Conservation (phyloP, 2,113 vertebrate genomes). For the Guaruba guarouba region DNA sequence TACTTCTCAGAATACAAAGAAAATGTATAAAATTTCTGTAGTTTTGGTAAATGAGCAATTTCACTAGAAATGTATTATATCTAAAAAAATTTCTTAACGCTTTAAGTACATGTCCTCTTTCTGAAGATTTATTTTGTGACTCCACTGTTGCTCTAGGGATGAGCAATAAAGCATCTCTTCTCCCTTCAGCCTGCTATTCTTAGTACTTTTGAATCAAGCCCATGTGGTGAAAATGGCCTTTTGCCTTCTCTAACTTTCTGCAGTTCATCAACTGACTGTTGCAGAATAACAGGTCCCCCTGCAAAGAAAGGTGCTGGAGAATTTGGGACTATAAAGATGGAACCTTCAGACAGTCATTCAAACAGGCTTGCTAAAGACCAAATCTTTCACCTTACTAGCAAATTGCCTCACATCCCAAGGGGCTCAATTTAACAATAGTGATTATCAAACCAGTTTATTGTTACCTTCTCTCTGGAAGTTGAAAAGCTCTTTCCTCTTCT, state of each 20-base stretch:
- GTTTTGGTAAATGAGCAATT: background rate
- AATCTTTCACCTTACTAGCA: background rate
- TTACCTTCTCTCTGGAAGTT: slow-evolving; percentile 23
- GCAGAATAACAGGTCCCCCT: slow-evolving; percentile 25
- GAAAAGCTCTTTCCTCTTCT: slow-evolving; percentile 7
- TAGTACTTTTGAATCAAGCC: slow-evolving; percentile 46
- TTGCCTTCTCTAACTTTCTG: slow-evolving; percentile 49
- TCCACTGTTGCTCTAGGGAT: slow-evolving; percentile 6
- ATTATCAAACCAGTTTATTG: slow-evolving; percentile 61
- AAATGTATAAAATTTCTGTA: background rate
- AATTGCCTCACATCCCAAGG: slow-evolving; percentile 20
- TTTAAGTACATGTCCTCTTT: background rate
- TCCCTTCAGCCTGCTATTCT: slow-evolving; percentile 41
- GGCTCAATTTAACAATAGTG: slow-evolving; percentile 25
- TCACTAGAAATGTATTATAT: background rate
- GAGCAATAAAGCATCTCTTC: slow-evolving; percentile 30
- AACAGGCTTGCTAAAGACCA: slow-evolving; percentile 24
- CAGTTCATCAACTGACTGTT: slow-evolving; percentile 49
- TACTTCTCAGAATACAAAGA: background rate
- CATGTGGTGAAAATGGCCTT: slow-evolving; percentile 64
- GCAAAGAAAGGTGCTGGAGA: slow-evolving; percentile 34
- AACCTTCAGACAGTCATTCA: slow-evolving; percentile 39
- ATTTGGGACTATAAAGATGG: slow-evolving; percentile 38
- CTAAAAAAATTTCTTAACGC: background rate
- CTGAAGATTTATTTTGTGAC: background rate